These are phyloP conservation scores for Cristatella mucedo DNA, from an alignment of 2,888 invertebrate species.

Conservation along the genomic window DNA sequence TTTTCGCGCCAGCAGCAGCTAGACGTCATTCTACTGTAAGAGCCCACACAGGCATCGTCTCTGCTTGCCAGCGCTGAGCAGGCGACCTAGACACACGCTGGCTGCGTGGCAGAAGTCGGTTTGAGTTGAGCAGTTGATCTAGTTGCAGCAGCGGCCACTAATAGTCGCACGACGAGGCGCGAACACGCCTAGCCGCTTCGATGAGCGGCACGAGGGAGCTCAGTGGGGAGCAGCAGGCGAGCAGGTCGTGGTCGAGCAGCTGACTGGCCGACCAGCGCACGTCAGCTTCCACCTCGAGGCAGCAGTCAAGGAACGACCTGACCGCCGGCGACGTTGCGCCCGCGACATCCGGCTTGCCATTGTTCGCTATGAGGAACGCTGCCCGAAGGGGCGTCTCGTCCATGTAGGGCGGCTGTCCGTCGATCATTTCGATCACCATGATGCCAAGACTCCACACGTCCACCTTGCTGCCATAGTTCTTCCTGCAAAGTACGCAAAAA, in stretches of 20 bases:
- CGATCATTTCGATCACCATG: slow-evolving; percentile 87
- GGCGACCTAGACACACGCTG: no score
- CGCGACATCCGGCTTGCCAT: slow-evolving; percentile 67
- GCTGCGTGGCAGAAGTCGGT: no score
- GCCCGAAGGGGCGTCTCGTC: slow-evolving; percentile 70
- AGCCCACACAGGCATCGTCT: no score
- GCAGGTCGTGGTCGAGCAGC: slow-evolving; percentile 60
- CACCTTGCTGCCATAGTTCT: slow-evolving; percentile 68
- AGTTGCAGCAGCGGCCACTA: no score
- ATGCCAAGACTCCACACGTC: slow-evolving; percentile 51
- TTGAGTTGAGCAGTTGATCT: no score
- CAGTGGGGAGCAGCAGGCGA: slow-evolving; percentile 61
- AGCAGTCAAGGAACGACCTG: slow-evolving; percentile 52
- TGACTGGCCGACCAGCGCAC: slow-evolving; percentile 71
- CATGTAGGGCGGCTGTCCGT: slow-evolving; percentile 83
- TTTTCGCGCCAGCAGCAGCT: no score
- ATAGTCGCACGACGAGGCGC: no score
- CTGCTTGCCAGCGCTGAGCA: no score
- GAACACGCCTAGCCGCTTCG: slow-evolving; percentile 73
- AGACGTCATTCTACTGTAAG: no score
- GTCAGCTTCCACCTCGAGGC: slow-evolving; percentile 74
- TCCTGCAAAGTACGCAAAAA: slow-evolving; percentile 55
- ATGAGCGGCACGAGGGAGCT: slow-evolving; percentile 71
- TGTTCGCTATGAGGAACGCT: slow-evolving; percentile 76
- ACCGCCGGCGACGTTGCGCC: slow-evolving; percentile 52